Evolutionary conservation across 2,888 invertebrate genomes (phyloP).

Genomic region (Muschampia plurimacula): DNA sequence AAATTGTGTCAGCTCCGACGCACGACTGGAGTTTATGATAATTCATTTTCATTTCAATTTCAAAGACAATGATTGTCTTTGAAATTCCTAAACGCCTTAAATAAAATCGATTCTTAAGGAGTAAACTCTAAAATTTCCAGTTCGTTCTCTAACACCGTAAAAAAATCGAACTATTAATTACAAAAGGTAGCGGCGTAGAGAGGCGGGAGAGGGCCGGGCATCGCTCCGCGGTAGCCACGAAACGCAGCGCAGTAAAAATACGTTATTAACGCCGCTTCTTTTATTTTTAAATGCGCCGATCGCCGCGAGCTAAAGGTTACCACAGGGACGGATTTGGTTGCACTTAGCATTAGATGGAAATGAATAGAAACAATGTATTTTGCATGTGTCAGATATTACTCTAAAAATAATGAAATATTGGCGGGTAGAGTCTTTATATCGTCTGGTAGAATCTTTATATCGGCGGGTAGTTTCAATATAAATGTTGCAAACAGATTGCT

Average conservation of each 20-base stretch:
- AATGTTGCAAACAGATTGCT: too few relatives aligned
- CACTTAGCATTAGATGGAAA: neutral
- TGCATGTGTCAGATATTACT: too few relatives aligned
- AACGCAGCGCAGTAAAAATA: slow-evolving; percentile 68
- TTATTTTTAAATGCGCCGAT: slow-evolving; percentile 80
- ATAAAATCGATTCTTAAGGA: neutral
- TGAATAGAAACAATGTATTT: neutral
- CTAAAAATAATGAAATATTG: too few relatives aligned
- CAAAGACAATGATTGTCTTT: too few relatives aligned
- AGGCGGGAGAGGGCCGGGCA: slow-evolving; percentile 53
- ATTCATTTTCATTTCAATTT: too few relatives aligned
- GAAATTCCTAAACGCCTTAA: too few relatives aligned
- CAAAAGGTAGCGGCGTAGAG: slow-evolving; percentile 47
- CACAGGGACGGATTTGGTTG: slow-evolving; percentile 61
- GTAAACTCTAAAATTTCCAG: too few relatives aligned
- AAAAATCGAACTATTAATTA: slow-evolving; percentile 22
- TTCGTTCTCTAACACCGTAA: neutral
- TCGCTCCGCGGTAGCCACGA: slow-evolving; percentile 56
- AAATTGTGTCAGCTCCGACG: too few relatives aligned
- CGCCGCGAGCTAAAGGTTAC: slow-evolving; percentile 84
- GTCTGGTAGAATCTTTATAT: too few relatives aligned
- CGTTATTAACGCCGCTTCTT: slow-evolving; percentile 81
- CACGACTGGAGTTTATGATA: too few relatives aligned
- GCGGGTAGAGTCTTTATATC: too few relatives aligned
- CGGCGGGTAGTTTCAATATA: too few relatives aligned